Evolutionary conservation across 1,140 invertebrate species (phyloP).

Genomic region (Nilaparvata lugens): DNA sequence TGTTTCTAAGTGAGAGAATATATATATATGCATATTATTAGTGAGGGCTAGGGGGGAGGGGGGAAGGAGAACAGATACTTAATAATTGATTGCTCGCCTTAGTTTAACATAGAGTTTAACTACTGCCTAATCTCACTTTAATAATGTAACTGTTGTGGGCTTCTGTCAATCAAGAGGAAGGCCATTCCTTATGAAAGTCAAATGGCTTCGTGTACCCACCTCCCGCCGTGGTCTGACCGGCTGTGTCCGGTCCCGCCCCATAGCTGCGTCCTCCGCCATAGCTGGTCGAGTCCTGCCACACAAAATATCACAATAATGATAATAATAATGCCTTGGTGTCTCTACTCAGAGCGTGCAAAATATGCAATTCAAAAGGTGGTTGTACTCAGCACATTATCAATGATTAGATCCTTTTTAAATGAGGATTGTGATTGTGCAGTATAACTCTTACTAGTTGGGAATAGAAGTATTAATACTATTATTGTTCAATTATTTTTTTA

Average conservation of each 20-base stretch:
- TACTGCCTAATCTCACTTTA: constrained; percentile 29
- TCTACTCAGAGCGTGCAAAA: too few species aligned
- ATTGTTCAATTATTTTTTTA: not conserved
- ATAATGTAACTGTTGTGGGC: constrained; percentile 17
- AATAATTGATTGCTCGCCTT: constrained; percentile 14
- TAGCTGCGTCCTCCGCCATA: constrained; percentile 35
- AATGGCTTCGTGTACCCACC: constrained; percentile 49
- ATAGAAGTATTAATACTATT: too few species aligned
- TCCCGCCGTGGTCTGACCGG: constrained; percentile 40
- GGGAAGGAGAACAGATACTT: constrained; percentile 2
- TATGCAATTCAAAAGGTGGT: too few species aligned
- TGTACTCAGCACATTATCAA: too few species aligned
- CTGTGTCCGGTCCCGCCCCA: constrained; percentile 26
- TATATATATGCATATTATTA: too few species aligned
- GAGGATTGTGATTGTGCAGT: not conserved
- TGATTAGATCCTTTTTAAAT: constrained; percentile 1
- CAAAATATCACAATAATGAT: too few species aligned
- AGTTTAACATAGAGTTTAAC: constrained; percentile 20
- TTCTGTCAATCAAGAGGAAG: constrained; percentile 42
- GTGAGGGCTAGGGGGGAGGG: not conserved
- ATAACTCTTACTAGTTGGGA: too few species aligned
- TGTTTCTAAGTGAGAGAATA: not conserved
- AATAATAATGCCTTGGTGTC: too few species aligned
- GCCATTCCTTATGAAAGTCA: constrained; percentile 48
- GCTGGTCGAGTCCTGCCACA: constrained; percentile 33